These are phyloP conservation scores for Cydia fagiglandana DNA, from an alignment of 1,140 invertebrate species.

Conservation along the genomic window DNA sequence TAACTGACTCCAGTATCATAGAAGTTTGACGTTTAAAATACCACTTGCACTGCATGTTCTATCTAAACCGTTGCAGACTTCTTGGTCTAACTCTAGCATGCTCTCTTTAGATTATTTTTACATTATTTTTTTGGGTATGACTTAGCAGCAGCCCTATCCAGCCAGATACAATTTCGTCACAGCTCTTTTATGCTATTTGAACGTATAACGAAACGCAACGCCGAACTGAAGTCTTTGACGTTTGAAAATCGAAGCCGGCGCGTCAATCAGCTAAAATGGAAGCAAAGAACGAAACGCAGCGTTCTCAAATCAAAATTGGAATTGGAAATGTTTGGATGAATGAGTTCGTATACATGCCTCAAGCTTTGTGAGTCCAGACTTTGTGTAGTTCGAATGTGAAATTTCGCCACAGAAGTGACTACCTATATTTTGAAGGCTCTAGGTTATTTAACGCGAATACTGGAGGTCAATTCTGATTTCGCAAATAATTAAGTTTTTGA, in stretches of 20 bases:
- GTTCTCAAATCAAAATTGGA: conserved; percentile 62
- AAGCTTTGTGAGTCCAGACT: conserved; percentile 45
- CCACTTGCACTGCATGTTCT: too few species aligned
- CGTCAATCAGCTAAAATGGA: conserved; percentile 70
- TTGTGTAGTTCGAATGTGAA: neutral
- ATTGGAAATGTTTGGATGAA: conserved; percentile 56
- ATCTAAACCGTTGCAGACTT: too few species aligned
- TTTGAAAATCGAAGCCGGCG: conserved; percentile 60
- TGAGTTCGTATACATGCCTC: conserved; percentile 46
- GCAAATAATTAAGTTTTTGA: too few species aligned
- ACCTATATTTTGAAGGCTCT: neutral
- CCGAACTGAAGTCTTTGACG: conserved; percentile 55
- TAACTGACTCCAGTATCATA: too few species aligned
- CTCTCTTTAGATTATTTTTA: too few species aligned
- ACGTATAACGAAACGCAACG: conserved; percentile 50
- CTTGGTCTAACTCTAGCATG: too few species aligned
- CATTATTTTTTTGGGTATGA: neutral
- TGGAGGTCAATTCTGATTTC: too few species aligned
- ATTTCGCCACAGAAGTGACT: conserved; percentile 4
- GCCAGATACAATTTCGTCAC: conserved; percentile 37
- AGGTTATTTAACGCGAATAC: neutral
- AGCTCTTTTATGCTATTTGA: conserved; percentile 50
- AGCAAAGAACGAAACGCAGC: conserved; percentile 56
- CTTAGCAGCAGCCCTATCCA: conserved; percentile 6
- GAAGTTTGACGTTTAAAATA: too few species aligned